phyloP scores from a whole-genome alignment of 2,113 vertebrate genomes.

The Pimephales promelas region DNA sequence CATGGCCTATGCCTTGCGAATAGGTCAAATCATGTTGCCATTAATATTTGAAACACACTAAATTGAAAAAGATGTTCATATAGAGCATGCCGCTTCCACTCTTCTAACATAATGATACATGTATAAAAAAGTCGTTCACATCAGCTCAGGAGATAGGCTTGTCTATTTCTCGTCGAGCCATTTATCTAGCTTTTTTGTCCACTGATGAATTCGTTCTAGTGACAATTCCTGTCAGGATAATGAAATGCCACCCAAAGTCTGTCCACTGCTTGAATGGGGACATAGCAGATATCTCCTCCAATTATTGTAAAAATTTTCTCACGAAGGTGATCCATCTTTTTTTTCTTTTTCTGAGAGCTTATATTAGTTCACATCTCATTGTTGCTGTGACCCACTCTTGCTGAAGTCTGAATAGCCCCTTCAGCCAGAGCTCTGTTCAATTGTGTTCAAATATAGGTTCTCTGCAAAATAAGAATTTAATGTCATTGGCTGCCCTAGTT shows the following conservation, averaged over 20 bases:
- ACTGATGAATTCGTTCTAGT: constrained; percentile 89
- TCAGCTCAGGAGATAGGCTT: constrained; percentile 79
- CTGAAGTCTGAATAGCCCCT: constrained; percentile 34
- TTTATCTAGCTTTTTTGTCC: constrained; percentile 79
- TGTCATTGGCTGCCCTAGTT: constrained; percentile 27
- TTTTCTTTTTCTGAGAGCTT: constrained; percentile 67
- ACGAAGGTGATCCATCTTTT: constrained; percentile 72
- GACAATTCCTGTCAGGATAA: constrained; percentile 85
- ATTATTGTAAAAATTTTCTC: constrained; percentile 79
- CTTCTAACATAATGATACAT: constrained; percentile 82
- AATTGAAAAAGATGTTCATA: constrained; percentile 85
- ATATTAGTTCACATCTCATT: constrained; percentile 54
- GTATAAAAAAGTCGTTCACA: constrained; percentile 80
- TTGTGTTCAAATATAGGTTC: constrained; percentile 41
- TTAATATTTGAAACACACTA: constrained; percentile 87
- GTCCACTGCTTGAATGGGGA: constrained; percentile 77
- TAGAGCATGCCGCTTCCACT: constrained; percentile 79
- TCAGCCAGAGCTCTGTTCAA: constrained; percentile 29
- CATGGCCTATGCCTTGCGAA: constrained; percentile 58
- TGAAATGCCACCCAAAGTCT: constrained; percentile 81
- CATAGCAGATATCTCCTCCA: constrained; percentile 75
- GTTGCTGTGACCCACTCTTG: constrained; percentile 55
- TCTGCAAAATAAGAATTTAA: constrained; percentile 15
- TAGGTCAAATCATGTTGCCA: constrained; percentile 83
- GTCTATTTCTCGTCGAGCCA: constrained; percentile 83